Percentiles rank a stretch among this genome's conserved stretches.
Evolutionary conservation across 2,113 vertebrate genomes (phyloP).

Genomic region (Oryctolagus cuniculus): DNA sequence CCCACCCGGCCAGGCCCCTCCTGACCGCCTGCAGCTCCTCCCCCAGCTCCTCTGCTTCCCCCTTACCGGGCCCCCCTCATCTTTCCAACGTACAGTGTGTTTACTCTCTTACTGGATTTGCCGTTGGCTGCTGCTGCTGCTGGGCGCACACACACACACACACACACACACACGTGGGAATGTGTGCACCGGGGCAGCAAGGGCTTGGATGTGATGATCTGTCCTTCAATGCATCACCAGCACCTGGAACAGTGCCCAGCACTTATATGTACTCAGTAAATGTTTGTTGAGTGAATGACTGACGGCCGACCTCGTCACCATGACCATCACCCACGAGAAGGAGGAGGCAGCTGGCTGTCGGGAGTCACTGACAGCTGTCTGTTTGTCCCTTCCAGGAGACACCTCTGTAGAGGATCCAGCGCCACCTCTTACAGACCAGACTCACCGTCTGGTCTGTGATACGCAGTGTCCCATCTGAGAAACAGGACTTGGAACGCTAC

Average conservation of each 20-base stretch:
- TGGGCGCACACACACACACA: not conserved
- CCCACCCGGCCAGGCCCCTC: rapidly evolving
- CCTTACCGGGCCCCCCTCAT: not conserved
- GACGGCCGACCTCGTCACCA: not conserved
- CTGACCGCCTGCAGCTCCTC: not conserved
- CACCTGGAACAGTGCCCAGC: not conserved
- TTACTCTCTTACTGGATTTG: not conserved
- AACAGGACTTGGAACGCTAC: not conserved
- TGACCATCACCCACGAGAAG: not conserved
- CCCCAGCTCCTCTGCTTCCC: not conserved
- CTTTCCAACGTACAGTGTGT: not conserved
- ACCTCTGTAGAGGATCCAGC: not conserved
- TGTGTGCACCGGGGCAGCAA: not conserved
- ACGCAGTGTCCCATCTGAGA: not conserved
- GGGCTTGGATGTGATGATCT: not conserved
- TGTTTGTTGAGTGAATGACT: not conserved
- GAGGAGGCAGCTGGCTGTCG: not conserved
- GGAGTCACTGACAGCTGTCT: not conserved
- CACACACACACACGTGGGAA: not conserved
- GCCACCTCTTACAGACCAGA: not conserved
- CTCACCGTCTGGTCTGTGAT: too few relatives aligned
- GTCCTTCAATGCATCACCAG: not conserved
- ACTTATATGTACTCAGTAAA: not conserved
- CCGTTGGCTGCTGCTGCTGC: not conserved
- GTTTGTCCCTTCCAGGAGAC: rapidly evolving